phyloP scores from a whole-genome alignment of 2,113 vertebrate genomes.

The Baryphthengus martii region DNA sequence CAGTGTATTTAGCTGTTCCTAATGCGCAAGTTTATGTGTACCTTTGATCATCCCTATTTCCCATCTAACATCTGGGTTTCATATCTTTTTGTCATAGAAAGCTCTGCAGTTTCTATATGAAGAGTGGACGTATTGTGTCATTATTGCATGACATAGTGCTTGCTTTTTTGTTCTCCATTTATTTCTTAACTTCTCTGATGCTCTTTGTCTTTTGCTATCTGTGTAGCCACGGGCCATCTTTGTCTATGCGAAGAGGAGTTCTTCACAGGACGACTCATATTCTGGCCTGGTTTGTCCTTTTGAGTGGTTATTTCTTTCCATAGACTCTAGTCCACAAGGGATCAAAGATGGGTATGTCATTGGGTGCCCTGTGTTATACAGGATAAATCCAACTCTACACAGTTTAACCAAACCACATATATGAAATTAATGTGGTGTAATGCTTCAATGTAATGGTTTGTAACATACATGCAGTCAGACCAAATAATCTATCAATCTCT shows the following conservation, averaged over 20 bases:
- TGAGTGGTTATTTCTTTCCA: neutral
- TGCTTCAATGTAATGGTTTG: neutral
- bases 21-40: neutral
- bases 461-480: neutral
- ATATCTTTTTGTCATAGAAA: neutral
- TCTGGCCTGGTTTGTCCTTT: neutral
- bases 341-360: neutral
- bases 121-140: neutral
- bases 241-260: neutral
- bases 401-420: neutral
- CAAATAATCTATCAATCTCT: neutral
- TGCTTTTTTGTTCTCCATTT: neutral
- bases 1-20: neutral
- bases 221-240: neutral
- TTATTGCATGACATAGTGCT: neutral
- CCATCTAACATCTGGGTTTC: neutral
- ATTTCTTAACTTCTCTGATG: neutral
- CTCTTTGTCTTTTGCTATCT: neutral
- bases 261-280: neutral
- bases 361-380: neutral
- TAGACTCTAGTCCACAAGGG: neutral
- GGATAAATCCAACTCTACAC: neutral
- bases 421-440: neutral
- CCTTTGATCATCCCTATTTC: neutral
- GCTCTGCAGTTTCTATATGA: neutral